Base-by-base conservation (phyloP, 2,888 invertebrate genomes). In the Phrixothrix hirtus region DNA sequence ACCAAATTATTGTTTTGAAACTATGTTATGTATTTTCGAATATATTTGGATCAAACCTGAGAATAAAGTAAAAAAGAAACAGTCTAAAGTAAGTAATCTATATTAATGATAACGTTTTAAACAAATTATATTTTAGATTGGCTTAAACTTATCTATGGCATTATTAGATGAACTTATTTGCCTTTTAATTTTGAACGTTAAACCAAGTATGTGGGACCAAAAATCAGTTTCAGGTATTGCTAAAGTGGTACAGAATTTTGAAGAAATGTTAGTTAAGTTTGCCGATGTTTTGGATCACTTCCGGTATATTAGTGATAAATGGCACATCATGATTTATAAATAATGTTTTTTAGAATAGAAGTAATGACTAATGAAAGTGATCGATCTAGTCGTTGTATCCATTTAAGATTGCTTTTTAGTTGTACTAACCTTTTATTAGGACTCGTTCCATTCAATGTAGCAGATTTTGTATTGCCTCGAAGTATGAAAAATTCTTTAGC, bases 241-340 rank as follows among this genome's bases (percentile, higher is more conserved):
- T 52, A 78, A 79, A 38, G 75, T 82, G 47, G 73, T 80, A 10
- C 80, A 79, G 53, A 79, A 80, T 61, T 76, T 81, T 32, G 80
- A 79, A 58, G 79, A 80, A 71, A 71, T 78, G 5, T 78, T 86
- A 70, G 74, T 80, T n/a, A 71, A 81, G 57, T 68, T 83, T 53
- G 85, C 84, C 9, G 84, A 83, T 50, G 69, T 81, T 29, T 62
- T 84, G 27, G 76, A 75, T 52, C 80, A 81, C 68, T 81, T 79
- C 62, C 78, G 80, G 83, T 81, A 60, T 50, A 39, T n/a, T n/a
- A n/a, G n/a, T n/a, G n/a, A n/a, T n/a, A n/a, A n/a, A n/a, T n/a
- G n/a, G n/a, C n/a, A n/a, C n/a, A n/a, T 29, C 29, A n/a, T 29
- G 7, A 29, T 27, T 37, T 31, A 16, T 39, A 34, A 14, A 11